Evolutionary conservation across 2,797 vertebrate species (phyloP).

Genomic region (Orientallactaga sibirica): DNA sequence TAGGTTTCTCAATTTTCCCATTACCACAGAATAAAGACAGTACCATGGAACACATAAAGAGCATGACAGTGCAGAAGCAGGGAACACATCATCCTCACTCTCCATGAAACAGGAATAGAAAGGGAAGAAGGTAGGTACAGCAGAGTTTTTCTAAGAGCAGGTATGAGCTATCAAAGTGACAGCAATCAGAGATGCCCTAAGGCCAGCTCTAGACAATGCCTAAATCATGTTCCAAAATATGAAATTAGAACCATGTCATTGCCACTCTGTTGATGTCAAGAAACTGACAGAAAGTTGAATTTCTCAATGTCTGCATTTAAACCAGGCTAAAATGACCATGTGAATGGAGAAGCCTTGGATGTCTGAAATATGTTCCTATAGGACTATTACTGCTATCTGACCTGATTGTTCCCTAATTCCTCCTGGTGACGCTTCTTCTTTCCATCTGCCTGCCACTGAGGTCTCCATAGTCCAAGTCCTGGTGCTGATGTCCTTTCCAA

Average conservation of each 20-base stretch:
- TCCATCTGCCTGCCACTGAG: neutral
- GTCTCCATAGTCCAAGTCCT: neutral
- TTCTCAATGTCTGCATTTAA: neutral
- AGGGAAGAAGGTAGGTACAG: accelerated
- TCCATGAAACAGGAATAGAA: too few species aligned
- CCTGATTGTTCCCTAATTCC: neutral
- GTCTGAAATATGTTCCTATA: neutral
- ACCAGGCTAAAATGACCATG: neutral
- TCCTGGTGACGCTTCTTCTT: neutral
- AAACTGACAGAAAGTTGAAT: neutral
- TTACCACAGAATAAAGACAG: neutral
- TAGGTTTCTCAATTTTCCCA: neutral
- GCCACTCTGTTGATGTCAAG: neutral
- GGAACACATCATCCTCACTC: neutral
- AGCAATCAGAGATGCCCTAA: neutral
- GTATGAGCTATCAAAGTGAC: neutral
- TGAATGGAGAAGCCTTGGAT: too few species aligned
- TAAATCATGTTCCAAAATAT: neutral
- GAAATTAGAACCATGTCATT: neutral
- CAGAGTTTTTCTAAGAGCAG: accelerated
- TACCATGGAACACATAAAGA: neutral
- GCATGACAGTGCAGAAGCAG: neutral
- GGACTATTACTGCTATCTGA: too few species aligned
- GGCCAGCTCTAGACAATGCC: neutral
- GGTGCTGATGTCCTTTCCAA: neutral